Evolutionary conservation across 2,888 invertebrate genomes (phyloP).

Genomic region (Diadegma fenestrale): DNA sequence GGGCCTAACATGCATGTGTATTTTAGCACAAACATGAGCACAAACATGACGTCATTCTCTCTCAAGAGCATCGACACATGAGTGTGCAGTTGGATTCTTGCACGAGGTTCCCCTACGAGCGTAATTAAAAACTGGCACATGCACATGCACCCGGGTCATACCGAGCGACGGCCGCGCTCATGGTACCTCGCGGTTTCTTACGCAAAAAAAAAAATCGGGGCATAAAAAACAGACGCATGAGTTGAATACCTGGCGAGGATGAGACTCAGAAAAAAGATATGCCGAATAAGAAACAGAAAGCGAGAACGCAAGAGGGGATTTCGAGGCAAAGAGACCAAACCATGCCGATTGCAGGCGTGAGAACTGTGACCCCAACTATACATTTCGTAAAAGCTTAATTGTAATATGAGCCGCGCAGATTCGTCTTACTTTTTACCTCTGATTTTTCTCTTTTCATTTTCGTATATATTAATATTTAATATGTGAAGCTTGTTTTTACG

Average conservation of each 20-base stretch:
- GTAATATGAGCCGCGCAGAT: slow-evolving; percentile 60
- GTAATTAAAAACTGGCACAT: slow-evolving; percentile 78
- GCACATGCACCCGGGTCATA: slow-evolving; percentile 63
- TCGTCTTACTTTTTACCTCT: slow-evolving; percentile 64
- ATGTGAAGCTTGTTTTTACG: slow-evolving; percentile 17
- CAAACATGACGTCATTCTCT: slow-evolving; percentile 17
- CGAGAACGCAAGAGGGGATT: slow-evolving; percentile 25
- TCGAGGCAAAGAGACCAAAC: slow-evolving; percentile 47
- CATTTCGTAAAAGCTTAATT: slow-evolving; percentile 64
- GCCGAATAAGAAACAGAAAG: slow-evolving; percentile 8
- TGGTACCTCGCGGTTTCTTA: slow-evolving; percentile 30
- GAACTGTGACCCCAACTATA: slow-evolving; percentile 65
- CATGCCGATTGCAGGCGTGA: slow-evolving; percentile 68
- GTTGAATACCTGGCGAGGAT: slow-evolving; percentile 47
- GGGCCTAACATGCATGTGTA: slow-evolving; percentile 4
- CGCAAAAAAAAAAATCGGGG: slow-evolving; percentile 59
- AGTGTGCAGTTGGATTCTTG: slow-evolving; percentile 19
- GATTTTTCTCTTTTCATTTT: slow-evolving; percentile 64
- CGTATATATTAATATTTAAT: slow-evolving; percentile 11
- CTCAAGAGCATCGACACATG: slow-evolving; percentile 19
- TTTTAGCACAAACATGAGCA: slow-evolving; percentile 1
- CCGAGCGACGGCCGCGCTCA: slow-evolving; percentile 47
- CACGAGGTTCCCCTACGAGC: slow-evolving; percentile 71
- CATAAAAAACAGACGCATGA: slow-evolving; percentile 47
- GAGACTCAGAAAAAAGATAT: slow-evolving; percentile 37